Percentiles rank a stretch among this genome's conserved stretches.
Conservation (phyloP, 1,140 invertebrate species). For the Drosophila nigromelanica region DNA sequence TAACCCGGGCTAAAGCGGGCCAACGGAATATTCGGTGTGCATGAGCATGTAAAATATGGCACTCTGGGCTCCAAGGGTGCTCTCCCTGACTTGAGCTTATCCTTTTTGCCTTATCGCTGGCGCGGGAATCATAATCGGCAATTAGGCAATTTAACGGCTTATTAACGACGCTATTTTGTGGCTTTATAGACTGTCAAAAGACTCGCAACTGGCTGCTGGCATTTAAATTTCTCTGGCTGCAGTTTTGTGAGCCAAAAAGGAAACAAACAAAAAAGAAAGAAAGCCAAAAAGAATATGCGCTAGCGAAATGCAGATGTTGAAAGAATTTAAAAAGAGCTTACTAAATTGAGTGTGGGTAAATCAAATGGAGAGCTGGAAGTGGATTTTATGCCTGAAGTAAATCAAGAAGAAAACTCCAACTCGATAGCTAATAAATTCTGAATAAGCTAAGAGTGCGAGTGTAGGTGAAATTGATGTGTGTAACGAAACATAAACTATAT, state of each 20-base stretch:
- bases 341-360: conserved; percentile 4
- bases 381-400: conserved; percentile 27
- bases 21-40: conserved; percentile 12
- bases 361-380: conserved; percentile 10
- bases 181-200: background rate
- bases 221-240: conserved; percentile 3
- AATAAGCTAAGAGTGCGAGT: background rate
- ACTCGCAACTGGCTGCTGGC: background rate
- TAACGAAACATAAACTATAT: background rate
- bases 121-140: conserved; percentile 62
- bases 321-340: background rate
- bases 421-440: conserved; percentile 34
- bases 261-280: background rate
- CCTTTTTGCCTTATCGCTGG: conserved; percentile 16
- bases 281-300: background rate
- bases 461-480: background rate
- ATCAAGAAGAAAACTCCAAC: conserved; percentile 22
- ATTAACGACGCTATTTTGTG: conserved; percentile 52
- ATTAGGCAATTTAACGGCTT: conserved; percentile 77
- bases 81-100: background rate
- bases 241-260: no score
- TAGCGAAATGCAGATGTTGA: background rate
- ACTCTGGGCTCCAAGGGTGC: conserved; percentile 1
- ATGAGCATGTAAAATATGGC: conserved; percentile 43
- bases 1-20: conserved; percentile 22